Evolutionary conservation across 1,140 invertebrate species (phyloP).

Genomic region (Apis dorsata): DNA sequence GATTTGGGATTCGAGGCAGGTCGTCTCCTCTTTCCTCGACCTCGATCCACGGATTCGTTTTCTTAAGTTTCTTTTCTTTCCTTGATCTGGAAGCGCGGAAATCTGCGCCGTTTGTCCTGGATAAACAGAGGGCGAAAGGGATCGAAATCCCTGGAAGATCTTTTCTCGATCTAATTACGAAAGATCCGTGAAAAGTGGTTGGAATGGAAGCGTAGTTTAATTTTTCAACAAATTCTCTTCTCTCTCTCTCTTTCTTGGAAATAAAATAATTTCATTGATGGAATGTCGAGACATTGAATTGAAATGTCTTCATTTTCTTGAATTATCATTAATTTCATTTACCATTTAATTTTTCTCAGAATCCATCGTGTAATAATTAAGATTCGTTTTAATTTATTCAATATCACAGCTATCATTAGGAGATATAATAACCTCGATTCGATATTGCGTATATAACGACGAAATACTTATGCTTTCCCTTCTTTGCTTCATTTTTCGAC

Average conservation of each 20-base stretch:
- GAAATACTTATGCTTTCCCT: neutral
- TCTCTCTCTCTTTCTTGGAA: too few species aligned
- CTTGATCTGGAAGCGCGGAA: neutral
- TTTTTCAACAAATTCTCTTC: neutral
- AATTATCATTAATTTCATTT: neutral
- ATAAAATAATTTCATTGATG: too few species aligned
- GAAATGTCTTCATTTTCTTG: neutral
- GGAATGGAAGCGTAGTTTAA: neutral
- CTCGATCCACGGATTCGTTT: neutral
- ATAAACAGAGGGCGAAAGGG: constrained; percentile 49
- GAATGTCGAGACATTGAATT: neutral
- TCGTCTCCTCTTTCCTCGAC: constrained; percentile 27
- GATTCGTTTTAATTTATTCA: neutral
- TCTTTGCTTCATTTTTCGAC: neutral
- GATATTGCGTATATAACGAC: neutral
- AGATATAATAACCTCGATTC: neutral
- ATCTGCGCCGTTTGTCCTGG: constrained; percentile 29
- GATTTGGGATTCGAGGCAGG: constrained; percentile 45
- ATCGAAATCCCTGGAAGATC: neutral
- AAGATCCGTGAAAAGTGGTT: constrained; percentile 16
- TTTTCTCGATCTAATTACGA: constrained; percentile 24
- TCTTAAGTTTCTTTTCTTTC: constrained; percentile 15
- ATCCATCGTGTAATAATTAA: neutral
- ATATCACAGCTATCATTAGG: neutral
- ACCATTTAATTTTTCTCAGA: neutral